Base-by-base conservation (phyloP, 2,888 invertebrate genomes). In the Agriopis leucophaearia region DNA sequence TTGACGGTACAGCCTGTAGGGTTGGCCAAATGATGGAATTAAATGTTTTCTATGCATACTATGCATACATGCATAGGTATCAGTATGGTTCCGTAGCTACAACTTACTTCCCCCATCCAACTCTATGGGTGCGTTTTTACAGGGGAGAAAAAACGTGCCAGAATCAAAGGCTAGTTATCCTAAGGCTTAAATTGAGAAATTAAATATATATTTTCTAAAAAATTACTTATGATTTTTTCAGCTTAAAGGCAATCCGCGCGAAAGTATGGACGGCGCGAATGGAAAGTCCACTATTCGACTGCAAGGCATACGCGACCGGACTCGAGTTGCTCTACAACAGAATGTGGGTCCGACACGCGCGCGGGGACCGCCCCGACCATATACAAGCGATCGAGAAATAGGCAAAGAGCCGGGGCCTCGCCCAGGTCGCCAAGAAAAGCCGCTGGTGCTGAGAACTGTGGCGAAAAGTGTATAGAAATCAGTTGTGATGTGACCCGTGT, bases 251-350 rank as follows among this genome's bases (percentile, higher is more conserved):
- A 18, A 97, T 98, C 82, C 96, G 99, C 61, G 99, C 98, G 58
- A 99, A 98, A 89, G 99, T 99, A 45, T 99, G 99, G 99, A 95
- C 97, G 76, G 98, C 98, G 0, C 95, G 99, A 66, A 96, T 96
- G 4, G 97, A 97, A 36, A 98, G 98, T 81, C 98, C 99, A 0
- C 94, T 99, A 52, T 99, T 99, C 91, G 97, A 98, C 94, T 98
- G 99, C 89, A 96, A 97, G 88, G 96, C 97, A 80, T 99, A 99
- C 90, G 98, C 99, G 59, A 95, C 95, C 73, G 98, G 99, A 68
- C 95, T 99, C 89, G 99, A 99, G 91, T 95, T 96, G 94, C 92
- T 99, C 15, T 99, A 98, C 93, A 92, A 93, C 74, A 96, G 96
- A 81, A 99, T 99, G 98, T 99, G 99, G 99, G 95, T 96, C 55